Base-by-base conservation (phyloP, 2,888 invertebrate species). In the Lycophotia porphyrea region DNA sequence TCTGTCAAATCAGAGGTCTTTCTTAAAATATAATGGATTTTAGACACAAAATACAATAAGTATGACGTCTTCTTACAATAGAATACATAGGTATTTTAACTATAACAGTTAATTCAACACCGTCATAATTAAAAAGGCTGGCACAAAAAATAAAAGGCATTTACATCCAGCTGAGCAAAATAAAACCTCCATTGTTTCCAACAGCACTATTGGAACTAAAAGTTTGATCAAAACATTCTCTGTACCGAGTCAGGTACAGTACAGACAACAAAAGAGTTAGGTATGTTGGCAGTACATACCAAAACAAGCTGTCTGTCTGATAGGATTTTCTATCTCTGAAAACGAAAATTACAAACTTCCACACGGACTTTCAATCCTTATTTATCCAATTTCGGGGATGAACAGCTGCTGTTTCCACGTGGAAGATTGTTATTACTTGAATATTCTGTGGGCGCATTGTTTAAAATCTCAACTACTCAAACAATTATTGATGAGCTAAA, bases 341-440 rank as follows among this genome's bases (percentile, higher is more conserved):
- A n/a, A 18, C 27, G 2, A 27, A 55, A 55, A 27, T 15, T 15
- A 31, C 27, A 2, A 31, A 15, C 0, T 27, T 55, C 27, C 27
- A 18, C 27, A 15, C 27, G 7, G 2, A 55, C 55, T 15, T 55
- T 55, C 5, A 2, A 7, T 0, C 27, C n/a, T 1, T 15, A 13
- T 52, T n/a, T 13, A 52, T 52, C 5, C 0, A 15, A 5, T 55
- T 15, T 55, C 15, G 1, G 55, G 55, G 5, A 27, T 27, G 15
- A 55, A 27, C 15, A 58, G 61, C 39, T 34, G 58, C 55, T 69
- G 85, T 87, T 90, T 85, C 78, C 81, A 69, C 80, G 86, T 89
- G 24, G 4, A 27, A 13, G 0, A 44, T 31, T 63, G 52, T 47
- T 47, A 47, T 31, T 18, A 9, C 11, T 44, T 52, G 15, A 34